Percentiles rank a stretch among this genome's conserved stretches.
These are phyloP conservation scores for Podarcis cretensis DNA, from an alignment of 2,113 vertebrate genomes.

Conservation along the genomic window DNA sequence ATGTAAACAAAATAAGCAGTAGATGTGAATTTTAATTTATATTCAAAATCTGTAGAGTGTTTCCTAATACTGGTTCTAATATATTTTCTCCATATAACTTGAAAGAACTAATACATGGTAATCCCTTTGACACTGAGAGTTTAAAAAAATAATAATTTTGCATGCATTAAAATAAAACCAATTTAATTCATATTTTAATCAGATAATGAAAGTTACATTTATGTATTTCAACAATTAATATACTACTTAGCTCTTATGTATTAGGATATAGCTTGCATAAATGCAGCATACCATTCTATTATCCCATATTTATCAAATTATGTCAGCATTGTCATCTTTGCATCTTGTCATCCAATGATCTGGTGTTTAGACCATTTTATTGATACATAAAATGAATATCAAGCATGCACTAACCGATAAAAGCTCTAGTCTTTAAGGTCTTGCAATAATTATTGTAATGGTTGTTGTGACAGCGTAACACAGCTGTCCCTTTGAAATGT, in stretches of 20 bases:
- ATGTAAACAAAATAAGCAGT: neutral
- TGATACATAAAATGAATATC: neutral
- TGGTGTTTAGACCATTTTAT: neutral
- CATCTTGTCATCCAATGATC: neutral
- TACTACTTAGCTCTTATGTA: neutral
- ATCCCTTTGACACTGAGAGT: neutral
- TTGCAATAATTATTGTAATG: neutral
- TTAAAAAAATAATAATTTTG: neutral
- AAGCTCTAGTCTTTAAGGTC: neutral
- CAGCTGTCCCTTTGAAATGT: too few species aligned
- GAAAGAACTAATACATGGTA: neutral
- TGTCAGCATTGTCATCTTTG: neutral
- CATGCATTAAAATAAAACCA: neutral
- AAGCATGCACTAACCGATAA: neutral
- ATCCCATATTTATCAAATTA: neutral
- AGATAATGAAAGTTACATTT: neutral
- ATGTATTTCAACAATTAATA: too few species aligned
- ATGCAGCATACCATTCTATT: neutral
- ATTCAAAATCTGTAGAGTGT: slow-evolving; percentile 1
- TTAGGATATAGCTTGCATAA: neutral
- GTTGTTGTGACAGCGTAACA: neutral
- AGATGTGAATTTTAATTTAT: slow-evolving; percentile 2
- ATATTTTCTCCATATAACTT: slow-evolving; percentile 16
- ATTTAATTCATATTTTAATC: neutral
- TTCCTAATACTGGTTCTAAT: slow-evolving; percentile 4